Conservation (phyloP, 2,797 vertebrate species). For the Miichthys miiuy region DNA sequence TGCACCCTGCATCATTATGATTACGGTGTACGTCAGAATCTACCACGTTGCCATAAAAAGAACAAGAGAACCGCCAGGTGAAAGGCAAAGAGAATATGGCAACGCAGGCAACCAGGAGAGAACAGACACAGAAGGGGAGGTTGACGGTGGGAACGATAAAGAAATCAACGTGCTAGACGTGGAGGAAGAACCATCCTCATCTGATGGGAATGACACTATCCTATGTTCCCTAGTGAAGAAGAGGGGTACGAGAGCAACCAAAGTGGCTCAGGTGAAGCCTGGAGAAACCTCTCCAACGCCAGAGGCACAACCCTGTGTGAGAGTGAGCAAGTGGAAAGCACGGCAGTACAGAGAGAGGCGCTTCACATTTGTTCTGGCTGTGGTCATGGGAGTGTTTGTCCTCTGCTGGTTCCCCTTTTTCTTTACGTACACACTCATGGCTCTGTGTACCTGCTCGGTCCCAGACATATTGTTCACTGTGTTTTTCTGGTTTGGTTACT, state of each 20-base stretch:
- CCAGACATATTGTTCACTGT: constrained; percentile 91
- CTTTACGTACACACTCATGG: constrained; percentile 92
- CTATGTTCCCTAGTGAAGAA: constrained; percentile 80
- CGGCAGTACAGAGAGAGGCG: constrained; percentile 92
- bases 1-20: constrained; percentile 94
- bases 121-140: constrained; percentile 40
- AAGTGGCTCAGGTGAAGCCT: constrained; percentile 86
- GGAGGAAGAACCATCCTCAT: constrained; percentile 93
- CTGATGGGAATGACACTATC: constrained; percentile 85
- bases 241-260: constrained; percentile 81
- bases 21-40: constrained; percentile 93
- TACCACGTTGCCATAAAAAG: constrained; percentile 96
- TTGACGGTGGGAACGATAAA: constrained; percentile 48
- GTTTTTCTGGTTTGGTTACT: constrained; percentile 98
- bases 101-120: constrained; percentile 71
- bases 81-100: constrained; percentile 82
- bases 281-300: constrained; percentile 83
- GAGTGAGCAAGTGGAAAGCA: constrained; percentile 88
- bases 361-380: constrained; percentile 95
- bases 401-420: constrained; percentile 98
- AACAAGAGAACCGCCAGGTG: constrained; percentile 87
- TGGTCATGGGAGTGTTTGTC: constrained; percentile 96
- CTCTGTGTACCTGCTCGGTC: constrained; percentile 87
- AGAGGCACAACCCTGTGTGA: constrained; percentile 80
- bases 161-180: constrained; percentile 85